Evolutionary conservation across 2,888 invertebrate species (phyloP), one percentile per base, ranked within the genome.

Genomic region (Morpho helenor): DNA sequence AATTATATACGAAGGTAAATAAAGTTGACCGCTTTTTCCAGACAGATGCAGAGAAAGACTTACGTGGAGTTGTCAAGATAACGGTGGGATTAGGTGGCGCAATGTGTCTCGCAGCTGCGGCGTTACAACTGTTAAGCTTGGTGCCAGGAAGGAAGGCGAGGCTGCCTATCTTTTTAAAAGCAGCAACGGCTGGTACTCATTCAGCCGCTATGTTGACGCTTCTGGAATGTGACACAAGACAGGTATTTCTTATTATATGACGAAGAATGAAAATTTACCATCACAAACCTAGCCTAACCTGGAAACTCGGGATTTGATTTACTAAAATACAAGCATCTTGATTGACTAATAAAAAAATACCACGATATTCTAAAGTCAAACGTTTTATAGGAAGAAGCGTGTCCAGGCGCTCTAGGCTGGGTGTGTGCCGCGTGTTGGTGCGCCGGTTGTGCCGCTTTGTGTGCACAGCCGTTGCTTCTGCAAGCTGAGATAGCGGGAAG

Each of bases 371-470:
- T 31, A 31, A 5, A 31, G 31, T 31, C 31, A 23, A 7, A 40
- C 41, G 16, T 39, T 9, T 45, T 31, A 0, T 60, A 87, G 84
- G 80, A 83, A 61, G 81, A 80, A 55, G 87, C 87, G 1, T 87
- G 87, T 23, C 79, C 81, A 0, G 89, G 93, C 2, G 93, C 94
- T 9, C 85, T 95, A 57, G 93, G 94, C 45, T 94, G 94, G 72
- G 93, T 94, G 52, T 95, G 95, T 92, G 91, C 93, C 6, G 93
- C 94, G 75, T 94, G 83, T 81, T 95, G 72, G 91, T 94, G 74
- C 84, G 84, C 94, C 9, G 94, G 93, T 0, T 92, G 94, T 78
- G 94, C 94, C 7, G 94, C 95, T 23, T 93, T 95, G 64, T 92
- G 95, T 61, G 94, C 95, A 46, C 94, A 94, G 74, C 92, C 95